Evolutionary conservation across 37 sponge, comb jelly and placozoan genomes (phyloP), one percentile per base, ranked within the genome.

Genomic region (Bolinopsis microptera): DNA sequence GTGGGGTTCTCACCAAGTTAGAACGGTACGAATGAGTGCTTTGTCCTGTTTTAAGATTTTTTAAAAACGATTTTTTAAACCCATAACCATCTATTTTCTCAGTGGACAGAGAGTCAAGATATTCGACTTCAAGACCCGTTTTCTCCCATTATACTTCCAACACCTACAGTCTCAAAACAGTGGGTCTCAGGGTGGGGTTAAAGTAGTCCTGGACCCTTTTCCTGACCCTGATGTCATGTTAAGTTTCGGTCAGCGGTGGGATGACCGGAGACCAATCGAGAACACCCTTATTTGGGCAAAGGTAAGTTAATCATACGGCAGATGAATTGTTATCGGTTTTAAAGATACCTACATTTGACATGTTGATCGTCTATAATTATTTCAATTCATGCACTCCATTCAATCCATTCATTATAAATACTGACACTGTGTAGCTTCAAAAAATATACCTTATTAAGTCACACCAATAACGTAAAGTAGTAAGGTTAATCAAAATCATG

Each of bases 171-270:
- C n/a, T 28, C 90, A 86, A 38, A 86, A 41, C 31, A 48, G 90
- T 38, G 61, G 18, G 0, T 1, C 18, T 32, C 80, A 77, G 32
- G 80, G 67, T 35, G 61, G 61, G 61, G 61, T 48, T 18, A 33
- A 86, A 41, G 35, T 33, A 23, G 48, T 86, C 37, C 83, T 92
- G 24, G 93, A 92, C 27, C 75, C 76, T 1, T 35, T 70, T 8
- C 97, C 97, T 21, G 93, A 75, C 32, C 94, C 97, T 0, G 69
- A 92, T 48, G 83, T 95, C 31, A 69, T 94, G 30, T 75, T 97
- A 69, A 93, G 95, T 21, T 93, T 97, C 5, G 96, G 97, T 25
- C 95, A 97, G 72, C 88, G 93, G 3, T 97, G 97, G 97, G 96
- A 95, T 33, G 95, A 92, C 36, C 88, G 83, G 27, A 90, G 93